Evolutionary conservation across 1,140 invertebrate species (phyloP).

Genomic region (Drosophila oshimai): DNA sequence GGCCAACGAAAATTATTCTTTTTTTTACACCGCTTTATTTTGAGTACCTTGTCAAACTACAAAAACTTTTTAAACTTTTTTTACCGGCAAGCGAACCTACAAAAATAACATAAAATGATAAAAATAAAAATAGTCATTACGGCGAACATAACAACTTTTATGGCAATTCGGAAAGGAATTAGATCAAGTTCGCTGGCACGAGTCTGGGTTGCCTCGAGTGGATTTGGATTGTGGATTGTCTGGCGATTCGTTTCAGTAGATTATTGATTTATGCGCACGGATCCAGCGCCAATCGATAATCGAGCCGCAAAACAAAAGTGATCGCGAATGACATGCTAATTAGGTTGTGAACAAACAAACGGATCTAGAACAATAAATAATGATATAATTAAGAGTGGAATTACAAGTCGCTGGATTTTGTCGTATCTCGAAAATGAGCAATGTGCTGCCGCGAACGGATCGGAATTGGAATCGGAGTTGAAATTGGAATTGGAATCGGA

Average conservation of each 20-base stretch:
- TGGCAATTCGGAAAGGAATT: constrained; percentile 50
- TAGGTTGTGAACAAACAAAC: constrained; percentile 48
- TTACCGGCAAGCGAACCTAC: neutral
- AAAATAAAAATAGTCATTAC: neutral
- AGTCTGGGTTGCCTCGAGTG: constrained; percentile 30
- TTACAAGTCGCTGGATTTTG: neutral
- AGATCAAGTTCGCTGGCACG: constrained; percentile 64
- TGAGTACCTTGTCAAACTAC: neutral
- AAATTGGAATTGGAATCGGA: constrained; percentile 8
- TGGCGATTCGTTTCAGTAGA: constrained; percentile 31
- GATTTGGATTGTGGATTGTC: constrained; percentile 9
- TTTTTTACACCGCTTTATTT: neutral
- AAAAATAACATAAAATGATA: constrained; percentile 1
- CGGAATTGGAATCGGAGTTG: constrained; percentile 32
- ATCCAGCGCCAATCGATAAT: constrained; percentile 50
- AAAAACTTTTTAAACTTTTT: neutral
- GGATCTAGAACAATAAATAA: constrained; percentile 59
- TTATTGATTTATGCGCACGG: constrained; percentile 77
- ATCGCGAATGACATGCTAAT: constrained; percentile 66
- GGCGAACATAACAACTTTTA: constrained; percentile 32
- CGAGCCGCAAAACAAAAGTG: constrained; percentile 39
- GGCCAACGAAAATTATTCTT: neutral
- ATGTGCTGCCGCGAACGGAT: constrained; percentile 26
- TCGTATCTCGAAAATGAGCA: constrained; percentile 1
- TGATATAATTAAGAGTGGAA: constrained; percentile 52